phyloP scores from a whole-genome alignment of 2,113 vertebrate genomes.

The Ailuropoda melanoleuca region DNA sequence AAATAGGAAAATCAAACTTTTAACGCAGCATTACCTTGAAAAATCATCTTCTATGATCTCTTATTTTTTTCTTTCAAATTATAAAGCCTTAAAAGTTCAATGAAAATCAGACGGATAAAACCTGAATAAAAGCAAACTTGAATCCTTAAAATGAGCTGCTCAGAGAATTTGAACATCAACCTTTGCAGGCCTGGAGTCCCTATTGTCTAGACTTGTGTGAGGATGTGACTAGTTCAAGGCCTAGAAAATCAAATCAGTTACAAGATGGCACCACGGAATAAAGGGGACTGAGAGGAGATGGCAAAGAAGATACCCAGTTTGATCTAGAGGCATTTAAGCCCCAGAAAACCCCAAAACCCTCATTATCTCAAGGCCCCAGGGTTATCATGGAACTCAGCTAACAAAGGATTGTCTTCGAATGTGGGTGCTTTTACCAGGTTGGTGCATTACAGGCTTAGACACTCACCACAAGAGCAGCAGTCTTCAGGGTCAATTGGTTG shows the following conservation, averaged over 20 bases:
- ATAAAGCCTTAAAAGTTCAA: background rate
- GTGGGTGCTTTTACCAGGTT: background rate
- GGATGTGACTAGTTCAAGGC: background rate
- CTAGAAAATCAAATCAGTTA: conserved; percentile 9
- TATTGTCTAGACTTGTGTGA: background rate
- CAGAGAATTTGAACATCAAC: background rate
- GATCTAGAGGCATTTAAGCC: background rate
- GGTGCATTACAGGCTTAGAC: background rate
- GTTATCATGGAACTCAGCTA: background rate
- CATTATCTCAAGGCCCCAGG: background rate
- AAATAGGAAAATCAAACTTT: conserved; percentile 58
- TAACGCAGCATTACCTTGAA: background rate
- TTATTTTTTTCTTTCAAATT: conserved; percentile 26
- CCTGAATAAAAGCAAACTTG: background rate
- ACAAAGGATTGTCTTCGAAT: background rate
- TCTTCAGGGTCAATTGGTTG: background rate
- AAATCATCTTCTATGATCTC: conserved; percentile 29
- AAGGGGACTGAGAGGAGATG: background rate
- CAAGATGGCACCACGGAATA: background rate
- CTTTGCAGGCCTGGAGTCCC: background rate
- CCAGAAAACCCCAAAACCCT: background rate
- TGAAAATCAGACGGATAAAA: background rate
- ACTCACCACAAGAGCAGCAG: background rate
- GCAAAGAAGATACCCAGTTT: background rate
- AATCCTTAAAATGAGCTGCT: background rate